A percentile compares a stretch with the other conserved stretches of the same genome.
These are phyloP conservation scores for Epinotia demarniana DNA, from an alignment of 2,888 invertebrate genomes.

Conservation along the genomic window DNA sequence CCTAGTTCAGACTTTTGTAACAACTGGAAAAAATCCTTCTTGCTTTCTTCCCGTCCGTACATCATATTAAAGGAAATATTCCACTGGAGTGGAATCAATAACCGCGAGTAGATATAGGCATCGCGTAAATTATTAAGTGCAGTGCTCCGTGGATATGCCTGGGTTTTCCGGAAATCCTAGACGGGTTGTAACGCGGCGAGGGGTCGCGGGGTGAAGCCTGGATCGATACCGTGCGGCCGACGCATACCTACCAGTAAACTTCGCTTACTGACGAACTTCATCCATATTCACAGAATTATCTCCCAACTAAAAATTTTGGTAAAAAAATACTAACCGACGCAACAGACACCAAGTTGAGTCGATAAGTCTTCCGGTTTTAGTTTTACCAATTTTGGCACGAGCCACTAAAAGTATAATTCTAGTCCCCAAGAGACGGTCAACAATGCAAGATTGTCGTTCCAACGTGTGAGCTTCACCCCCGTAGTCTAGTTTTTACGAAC, in stretches of 20 bases:
- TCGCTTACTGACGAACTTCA: conserved; percentile 6
- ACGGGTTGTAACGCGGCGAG: conserved; percentile 60
- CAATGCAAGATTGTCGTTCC: conserved; percentile 7
- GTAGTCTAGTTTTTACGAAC: conserved; percentile 23
- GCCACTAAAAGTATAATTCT: background rate
- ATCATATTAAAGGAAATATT: background rate
- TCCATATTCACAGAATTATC: background rate
- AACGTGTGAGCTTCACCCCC: conserved; percentile 22
- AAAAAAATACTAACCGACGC: background rate
- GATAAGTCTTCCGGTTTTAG: background rate
- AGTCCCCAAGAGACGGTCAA: conserved; percentile 11
- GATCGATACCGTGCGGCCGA: conserved; percentile 42
- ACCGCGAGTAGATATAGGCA: conserved; percentile 22
- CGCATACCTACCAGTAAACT: conserved; percentile 34
- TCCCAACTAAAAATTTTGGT: background rate
- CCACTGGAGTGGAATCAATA: conserved; percentile 29
- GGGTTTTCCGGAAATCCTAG: conserved; percentile 62
- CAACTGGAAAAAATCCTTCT: background rate
- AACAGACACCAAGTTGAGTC: background rate
- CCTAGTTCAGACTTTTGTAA: conserved; percentile 8
- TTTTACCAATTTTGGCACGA: background rate
- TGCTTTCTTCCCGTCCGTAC: background rate
- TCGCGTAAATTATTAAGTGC: conserved; percentile 41
- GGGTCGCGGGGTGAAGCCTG: conserved; percentile 50
- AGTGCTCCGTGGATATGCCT: conserved; percentile 39